Percentiles rank a stretch among this genome's conserved stretches.
Conservation (phyloP, 2,113 vertebrate genomes). For the Pachyramphus minor region DNA sequence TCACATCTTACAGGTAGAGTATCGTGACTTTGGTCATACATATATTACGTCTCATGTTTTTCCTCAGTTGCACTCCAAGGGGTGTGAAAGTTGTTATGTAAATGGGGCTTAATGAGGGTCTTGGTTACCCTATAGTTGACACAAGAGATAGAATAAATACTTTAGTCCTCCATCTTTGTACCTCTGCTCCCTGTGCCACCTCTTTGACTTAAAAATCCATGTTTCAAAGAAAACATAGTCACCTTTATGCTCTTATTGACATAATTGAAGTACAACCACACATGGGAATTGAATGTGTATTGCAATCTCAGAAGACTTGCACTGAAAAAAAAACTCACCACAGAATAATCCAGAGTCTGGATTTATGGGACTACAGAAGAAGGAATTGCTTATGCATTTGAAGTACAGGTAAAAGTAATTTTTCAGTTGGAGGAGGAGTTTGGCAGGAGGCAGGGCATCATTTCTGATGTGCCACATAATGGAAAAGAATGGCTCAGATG, state of each 20-base stretch:
- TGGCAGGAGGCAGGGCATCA: background rate
- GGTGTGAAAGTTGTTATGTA: background rate
- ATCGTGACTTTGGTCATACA: background rate
- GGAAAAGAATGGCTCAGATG: background rate
- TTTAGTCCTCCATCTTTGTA: background rate
- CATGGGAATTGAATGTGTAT: background rate
- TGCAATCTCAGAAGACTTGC: background rate
- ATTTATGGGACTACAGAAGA: background rate
- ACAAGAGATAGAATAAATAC: background rate
- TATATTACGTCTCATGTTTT: background rate
- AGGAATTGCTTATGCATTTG: background rate
- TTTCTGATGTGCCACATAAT: background rate
- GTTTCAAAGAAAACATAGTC: background rate
- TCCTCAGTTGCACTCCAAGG: background rate
- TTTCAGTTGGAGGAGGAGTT: background rate
- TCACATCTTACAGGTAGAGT: too few relatives aligned
- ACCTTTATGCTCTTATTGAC: background rate
- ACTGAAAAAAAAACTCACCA: background rate
- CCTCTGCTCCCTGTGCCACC: background rate
- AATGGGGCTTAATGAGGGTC: background rate
- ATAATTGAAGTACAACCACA: background rate
- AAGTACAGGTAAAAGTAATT: background rate
- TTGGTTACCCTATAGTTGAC: background rate
- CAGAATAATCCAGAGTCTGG: background rate
- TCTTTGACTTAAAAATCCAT: background rate